phyloP scores from a whole-genome alignment of 2,888 invertebrate species.

The Zeuzera pyrina region DNA sequence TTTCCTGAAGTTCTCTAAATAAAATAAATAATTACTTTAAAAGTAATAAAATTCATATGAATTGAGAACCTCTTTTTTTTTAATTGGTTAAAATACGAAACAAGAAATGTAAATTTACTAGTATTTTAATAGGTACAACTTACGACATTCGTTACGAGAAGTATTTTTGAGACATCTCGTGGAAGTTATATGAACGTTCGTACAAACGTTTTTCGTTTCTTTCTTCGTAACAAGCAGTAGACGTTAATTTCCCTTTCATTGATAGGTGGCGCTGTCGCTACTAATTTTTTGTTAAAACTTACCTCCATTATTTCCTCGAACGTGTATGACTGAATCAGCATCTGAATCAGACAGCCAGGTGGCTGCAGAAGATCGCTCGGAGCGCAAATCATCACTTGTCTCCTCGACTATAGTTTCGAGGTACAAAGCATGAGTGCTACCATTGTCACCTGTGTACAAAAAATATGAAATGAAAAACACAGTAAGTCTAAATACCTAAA shows the following conservation, averaged over 20 bases:
- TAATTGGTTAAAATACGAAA: too few relatives aligned
- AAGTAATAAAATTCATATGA: too few relatives aligned
- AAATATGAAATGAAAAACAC: background rate
- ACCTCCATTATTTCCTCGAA: slow-evolving; percentile 64
- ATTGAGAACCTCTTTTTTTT: too few relatives aligned
- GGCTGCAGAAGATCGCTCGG: slow-evolving; percentile 78
- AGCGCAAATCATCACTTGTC: slow-evolving; percentile 87
- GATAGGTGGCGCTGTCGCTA: slow-evolving; percentile 45
- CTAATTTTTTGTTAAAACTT: background rate
- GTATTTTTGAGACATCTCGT: too few relatives aligned
- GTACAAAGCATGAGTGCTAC: slow-evolving; percentile 76
- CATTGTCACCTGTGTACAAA: slow-evolving; percentile 46
- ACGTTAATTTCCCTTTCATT: slow-evolving; percentile 24
- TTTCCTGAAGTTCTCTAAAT: too few relatives aligned
- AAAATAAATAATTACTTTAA: too few relatives aligned
- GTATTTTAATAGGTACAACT: too few relatives aligned
- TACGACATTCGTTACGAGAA: too few relatives aligned
- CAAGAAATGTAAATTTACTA: too few relatives aligned
- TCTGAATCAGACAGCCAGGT: slow-evolving; percentile 83
- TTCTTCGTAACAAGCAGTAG: background rate
- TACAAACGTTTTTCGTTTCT: too few relatives aligned
- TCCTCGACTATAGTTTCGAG: slow-evolving; percentile 92
- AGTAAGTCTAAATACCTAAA: background rate
- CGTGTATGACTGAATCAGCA: slow-evolving; percentile 85
- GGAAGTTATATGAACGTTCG: too few relatives aligned